Conservation (phyloP, 2,797 vertebrate species). For the Oreochromis mossambicus region DNA sequence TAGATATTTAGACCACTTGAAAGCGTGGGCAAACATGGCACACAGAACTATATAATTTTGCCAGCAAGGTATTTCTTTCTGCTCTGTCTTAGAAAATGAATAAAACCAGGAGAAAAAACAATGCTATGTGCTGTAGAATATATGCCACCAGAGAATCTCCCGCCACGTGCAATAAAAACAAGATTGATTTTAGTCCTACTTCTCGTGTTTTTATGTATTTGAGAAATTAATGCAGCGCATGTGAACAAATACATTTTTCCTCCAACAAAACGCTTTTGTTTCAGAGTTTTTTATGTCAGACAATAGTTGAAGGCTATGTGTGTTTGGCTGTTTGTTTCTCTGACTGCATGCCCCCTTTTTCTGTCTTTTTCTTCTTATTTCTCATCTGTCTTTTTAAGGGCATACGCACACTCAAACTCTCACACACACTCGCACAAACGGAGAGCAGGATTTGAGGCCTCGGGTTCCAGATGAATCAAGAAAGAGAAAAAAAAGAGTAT, state of each 20-base stretch:
- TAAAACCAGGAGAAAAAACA: neutral
- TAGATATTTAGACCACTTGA: constrained; percentile 54
- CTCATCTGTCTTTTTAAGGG: neutral
- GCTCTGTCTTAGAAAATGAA: constrained; percentile 25
- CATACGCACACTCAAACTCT: neutral
- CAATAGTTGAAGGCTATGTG: constrained; percentile 9
- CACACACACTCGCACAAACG: neutral
- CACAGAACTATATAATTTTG: constrained; percentile 19
- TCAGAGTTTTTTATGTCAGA: neutral
- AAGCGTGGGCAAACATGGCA: constrained; percentile 59
- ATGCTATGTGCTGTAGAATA: neutral
- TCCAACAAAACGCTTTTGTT: constrained; percentile 4
- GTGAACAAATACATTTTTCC: neutral
- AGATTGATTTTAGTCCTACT: constrained; percentile 13
- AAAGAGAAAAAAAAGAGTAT: constrained; percentile 62
- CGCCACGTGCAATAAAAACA: neutral
- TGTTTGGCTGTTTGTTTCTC: constrained; percentile 18
- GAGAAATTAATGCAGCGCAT: neutral
- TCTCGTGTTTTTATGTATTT: neutral
- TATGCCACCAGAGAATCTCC: neutral
- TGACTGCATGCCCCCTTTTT: constrained; percentile 3
- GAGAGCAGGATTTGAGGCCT: constrained; percentile 39
- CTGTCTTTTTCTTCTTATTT: neutral
- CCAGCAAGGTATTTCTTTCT: constrained; percentile 50
- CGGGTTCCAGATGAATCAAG: constrained; percentile 53